These are phyloP conservation scores for Sparidentex hasta DNA, from an alignment of 2,797 vertebrate genomes.

Conservation along the genomic window DNA sequence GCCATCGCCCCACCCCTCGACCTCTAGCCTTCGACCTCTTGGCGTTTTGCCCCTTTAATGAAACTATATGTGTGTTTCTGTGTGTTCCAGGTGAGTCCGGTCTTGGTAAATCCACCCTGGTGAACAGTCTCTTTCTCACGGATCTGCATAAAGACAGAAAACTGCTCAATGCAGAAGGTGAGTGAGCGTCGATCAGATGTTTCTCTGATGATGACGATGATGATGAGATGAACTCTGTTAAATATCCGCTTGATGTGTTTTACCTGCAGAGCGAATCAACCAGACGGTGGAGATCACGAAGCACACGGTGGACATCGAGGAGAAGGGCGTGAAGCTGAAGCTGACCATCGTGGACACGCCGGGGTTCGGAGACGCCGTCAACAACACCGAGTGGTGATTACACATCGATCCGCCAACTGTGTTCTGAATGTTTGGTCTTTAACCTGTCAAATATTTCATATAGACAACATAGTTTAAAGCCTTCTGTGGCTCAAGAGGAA, in stretches of 20 bases:
- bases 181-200: conserved; percentile 36
- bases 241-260: background rate
- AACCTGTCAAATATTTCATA: too few relatives aligned
- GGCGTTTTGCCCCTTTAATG: background rate
- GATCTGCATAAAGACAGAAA: conserved; percentile 94
- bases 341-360: conserved; percentile 96
- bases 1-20: too few relatives aligned
- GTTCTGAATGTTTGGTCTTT: too few relatives aligned
- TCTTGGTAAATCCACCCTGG: conserved; percentile 95
- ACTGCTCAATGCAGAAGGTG: conserved; percentile 94
- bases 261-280: conserved; percentile 89
- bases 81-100: conserved; percentile 86
- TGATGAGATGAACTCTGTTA: background rate
- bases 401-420: too few relatives aligned
- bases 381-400: conserved; percentile 93
- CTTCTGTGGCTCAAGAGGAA: too few relatives aligned
- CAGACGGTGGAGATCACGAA: conserved; percentile 96
- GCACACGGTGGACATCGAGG: conserved; percentile 96
- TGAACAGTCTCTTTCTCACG: conserved; percentile 97
- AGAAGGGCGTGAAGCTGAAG: conserved; percentile 96
- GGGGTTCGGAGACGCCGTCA: conserved; percentile 94
- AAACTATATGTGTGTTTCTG: background rate
- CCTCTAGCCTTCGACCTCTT: too few relatives aligned
- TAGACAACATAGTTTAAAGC: too few relatives aligned
- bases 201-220: background rate